Conservation (phyloP, 2,888 invertebrate species). For the Sussaba pulchella region DNA sequence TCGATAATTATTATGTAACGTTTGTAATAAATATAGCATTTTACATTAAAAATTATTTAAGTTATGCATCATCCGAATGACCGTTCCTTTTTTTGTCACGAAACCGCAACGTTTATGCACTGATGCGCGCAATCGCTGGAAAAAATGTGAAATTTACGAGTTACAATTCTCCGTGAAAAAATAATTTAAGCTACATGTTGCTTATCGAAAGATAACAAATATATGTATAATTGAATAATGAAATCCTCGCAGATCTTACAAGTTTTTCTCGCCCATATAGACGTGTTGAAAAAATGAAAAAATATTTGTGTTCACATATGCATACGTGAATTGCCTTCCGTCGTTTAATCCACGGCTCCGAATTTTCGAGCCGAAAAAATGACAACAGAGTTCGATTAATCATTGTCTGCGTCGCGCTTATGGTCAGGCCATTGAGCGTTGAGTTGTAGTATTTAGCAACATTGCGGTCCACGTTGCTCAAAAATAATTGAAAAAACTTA, state of each 20-base stretch:
- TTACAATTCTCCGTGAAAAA: neutral
- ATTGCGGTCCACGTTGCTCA: constrained; percentile 69
- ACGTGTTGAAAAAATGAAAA: constrained; percentile 38
- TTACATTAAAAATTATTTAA: neutral
- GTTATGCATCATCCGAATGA: neutral
- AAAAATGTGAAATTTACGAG: constrained; percentile 1
- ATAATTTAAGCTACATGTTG: constrained; percentile 15
- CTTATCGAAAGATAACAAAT: constrained; percentile 10
- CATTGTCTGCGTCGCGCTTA: constrained; percentile 26
- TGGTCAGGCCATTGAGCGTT: constrained; percentile 44
- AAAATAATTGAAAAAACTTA: constrained; percentile 33
- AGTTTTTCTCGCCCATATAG: constrained; percentile 53
- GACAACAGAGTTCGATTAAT: constrained; percentile 38
- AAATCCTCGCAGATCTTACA: constrained; percentile 46
- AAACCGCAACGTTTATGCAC: no score
- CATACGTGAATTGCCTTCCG: constrained; percentile 47
- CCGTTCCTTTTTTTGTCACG: no score
- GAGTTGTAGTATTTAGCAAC: constrained; percentile 70
- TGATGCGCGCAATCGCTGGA: no score
- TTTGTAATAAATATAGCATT: neutral
- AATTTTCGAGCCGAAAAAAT: constrained; percentile 30
- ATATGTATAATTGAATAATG: constrained; percentile 2
- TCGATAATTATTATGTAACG: neutral
- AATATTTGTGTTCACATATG: constrained; percentile 13
- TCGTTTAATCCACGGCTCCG: constrained; percentile 42